Evolutionary conservation across 2,797 vertebrate genomes (phyloP).

Genomic region (Kryptolebias ocellatus): DNA sequence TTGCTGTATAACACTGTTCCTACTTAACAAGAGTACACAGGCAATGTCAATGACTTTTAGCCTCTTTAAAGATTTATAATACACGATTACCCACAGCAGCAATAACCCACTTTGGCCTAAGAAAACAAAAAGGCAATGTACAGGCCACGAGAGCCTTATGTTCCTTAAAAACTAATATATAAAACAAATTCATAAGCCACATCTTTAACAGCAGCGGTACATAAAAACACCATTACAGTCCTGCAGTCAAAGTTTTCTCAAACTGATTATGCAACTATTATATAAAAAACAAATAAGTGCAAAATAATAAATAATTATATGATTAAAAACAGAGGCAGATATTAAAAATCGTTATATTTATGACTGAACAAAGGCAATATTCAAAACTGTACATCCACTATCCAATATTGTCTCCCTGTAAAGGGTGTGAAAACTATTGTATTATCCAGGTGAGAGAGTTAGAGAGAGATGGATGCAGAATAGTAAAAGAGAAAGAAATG

Average conservation of each 20-base stretch:
- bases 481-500: slow-evolving; percentile 14
- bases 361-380: not conserved
- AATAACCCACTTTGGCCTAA: slow-evolving; percentile 19
- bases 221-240: not conserved
- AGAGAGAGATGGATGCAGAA: slow-evolving; percentile 14
- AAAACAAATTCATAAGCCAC: not conserved
- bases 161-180: slow-evolving; percentile 9
- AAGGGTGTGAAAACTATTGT: slow-evolving; percentile 8
- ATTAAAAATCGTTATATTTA: too few relatives aligned
- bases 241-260: not conserved
- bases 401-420: not conserved
- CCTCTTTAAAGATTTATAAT: slow-evolving; percentile 45
- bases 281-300: too few relatives aligned
- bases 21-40: slow-evolving; percentile 42
- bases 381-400: slow-evolving; percentile 1
- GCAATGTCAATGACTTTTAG: slow-evolving; percentile 46
- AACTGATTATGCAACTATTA: not conserved
- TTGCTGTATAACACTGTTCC: slow-evolving; percentile 39
- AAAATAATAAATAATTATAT: too few relatives aligned
- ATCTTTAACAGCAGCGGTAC: not conserved
- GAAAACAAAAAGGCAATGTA: slow-evolving; percentile 14
- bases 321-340: too few relatives aligned
- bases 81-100: slow-evolving; percentile 38
- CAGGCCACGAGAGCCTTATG: slow-evolving; percentile 3
- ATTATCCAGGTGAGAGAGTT: not conserved